A percentile compares a stretch with the other conserved stretches of the same genome.
These are phyloP conservation scores for Xanthia togata DNA, from an alignment of 2,888 invertebrate species.

Conservation along the genomic window DNA sequence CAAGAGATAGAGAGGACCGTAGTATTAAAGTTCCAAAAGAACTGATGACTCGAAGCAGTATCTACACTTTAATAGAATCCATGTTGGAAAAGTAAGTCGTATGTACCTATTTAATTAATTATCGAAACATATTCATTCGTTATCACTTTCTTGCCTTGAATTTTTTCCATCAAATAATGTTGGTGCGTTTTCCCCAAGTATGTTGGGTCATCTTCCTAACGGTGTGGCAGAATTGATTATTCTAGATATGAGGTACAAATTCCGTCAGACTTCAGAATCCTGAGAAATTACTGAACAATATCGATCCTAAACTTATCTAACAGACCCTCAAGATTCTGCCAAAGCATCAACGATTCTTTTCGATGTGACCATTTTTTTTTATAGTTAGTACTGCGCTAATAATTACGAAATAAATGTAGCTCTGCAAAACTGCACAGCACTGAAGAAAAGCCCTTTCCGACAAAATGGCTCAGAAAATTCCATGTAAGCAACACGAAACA, in stretches of 20 bases:
- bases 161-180: background rate
- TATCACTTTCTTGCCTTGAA: background rate
- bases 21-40: conserved; percentile 52
- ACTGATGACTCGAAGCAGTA: conserved; percentile 66
- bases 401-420: background rate
- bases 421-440: background rate
- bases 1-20: conserved; percentile 66
- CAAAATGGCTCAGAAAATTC: conserved; percentile 14
- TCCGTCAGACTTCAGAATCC: background rate
- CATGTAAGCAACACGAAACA: conserved; percentile 16
- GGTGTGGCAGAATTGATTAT: background rate
- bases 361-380: background rate
- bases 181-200: background rate
- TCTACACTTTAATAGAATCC: conserved; percentile 69
- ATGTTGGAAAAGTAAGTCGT: conserved; percentile 68
- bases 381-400: background rate
- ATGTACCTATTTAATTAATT: background rate
- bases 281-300: background rate
- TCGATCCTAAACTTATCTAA: background rate
- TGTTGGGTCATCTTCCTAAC: background rate
- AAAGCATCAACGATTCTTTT: background rate
- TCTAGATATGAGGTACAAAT: background rate
- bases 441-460: background rate
- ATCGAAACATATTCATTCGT: background rate
- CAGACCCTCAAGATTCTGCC: background rate